These are phyloP conservation scores for Ladona fulva DNA, from an alignment of 1,140 invertebrate species.

Conservation along the genomic window DNA sequence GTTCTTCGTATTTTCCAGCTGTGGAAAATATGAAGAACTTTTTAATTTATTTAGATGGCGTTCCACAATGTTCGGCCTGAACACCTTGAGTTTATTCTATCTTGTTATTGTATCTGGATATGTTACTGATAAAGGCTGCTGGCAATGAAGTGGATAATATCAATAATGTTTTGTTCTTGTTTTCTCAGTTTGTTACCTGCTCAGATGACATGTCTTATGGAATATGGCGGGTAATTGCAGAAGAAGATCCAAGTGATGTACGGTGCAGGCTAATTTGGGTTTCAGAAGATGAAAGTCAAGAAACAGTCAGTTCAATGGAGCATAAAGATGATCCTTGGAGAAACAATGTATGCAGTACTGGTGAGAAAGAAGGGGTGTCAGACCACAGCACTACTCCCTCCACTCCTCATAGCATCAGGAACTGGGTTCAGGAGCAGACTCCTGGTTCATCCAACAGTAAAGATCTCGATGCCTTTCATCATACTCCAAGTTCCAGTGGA, in stretches of 20 bases:
- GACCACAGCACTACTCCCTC: not conserved
- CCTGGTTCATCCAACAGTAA: not conserved
- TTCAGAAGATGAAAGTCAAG: conserved; percentile 34
- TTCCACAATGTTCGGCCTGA: too few species aligned
- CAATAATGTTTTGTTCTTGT: not conserved
- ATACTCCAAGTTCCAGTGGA: not conserved
- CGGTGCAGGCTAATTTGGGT: conserved; percentile 43
- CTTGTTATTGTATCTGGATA: too few species aligned
- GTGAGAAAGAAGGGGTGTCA: conserved; percentile 14
- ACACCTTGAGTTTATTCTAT: too few species aligned
- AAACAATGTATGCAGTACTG: conserved; percentile 23
- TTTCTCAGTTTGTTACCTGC: conserved; percentile 57
- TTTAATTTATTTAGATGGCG: too few species aligned
- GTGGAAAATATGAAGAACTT: too few species aligned
- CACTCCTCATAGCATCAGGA: conserved; percentile 5
- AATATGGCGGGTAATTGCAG: conserved; percentile 60
- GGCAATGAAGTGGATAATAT: too few species aligned
- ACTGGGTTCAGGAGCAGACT: not conserved
- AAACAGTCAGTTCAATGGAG: conserved; percentile 21
- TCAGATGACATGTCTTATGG: conserved; percentile 68
- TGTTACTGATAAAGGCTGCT: too few species aligned
- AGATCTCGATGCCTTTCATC: not conserved
- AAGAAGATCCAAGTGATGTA: conserved; percentile 39
- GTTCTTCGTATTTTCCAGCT: too few species aligned
- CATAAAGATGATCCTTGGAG: conserved; percentile 31